Base-by-base conservation (phyloP, 2,797 vertebrate species). In the Dendrocincla tyrannina region DNA sequence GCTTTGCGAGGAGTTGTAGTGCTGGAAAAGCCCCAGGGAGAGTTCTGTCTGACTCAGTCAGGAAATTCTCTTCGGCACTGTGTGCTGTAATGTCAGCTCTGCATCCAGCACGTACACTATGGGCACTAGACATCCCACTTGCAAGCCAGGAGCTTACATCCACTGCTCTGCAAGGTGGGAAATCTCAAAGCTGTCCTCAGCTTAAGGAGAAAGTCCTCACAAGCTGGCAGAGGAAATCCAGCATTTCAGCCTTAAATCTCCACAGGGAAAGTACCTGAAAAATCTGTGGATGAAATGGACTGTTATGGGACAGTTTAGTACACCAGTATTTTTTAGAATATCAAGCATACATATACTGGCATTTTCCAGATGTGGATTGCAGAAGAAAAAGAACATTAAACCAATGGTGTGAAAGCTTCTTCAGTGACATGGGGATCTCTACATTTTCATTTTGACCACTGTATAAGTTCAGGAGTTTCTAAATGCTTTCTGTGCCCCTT, bases 21-120 rank as follows among this genome's bases (percentile, higher is more conserved):
- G 0, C 50, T 63, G 75, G 63, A 92, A 95, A 92, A 95, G 47
- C 55, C 91, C 89, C 27, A 0, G 69, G 93, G 88, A 83, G 76
- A 90, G 50, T 69, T 94, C 55, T 84, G 85, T 7, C 53, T 96
- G 92, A 91, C 73, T 93, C 89, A 94, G 35, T 16, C 75, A 83
- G 95, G 95, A 94, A 96, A 93, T 66, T 79, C 59, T 79, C 53
- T 37, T 63, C 42, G 58, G 66, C 62, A n/a, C 42, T 0, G 8
- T 33, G 59, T 44, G 67, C 55, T 88, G n/a, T 27, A 17, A 1
- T 20, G 47, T 47, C 23, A 74, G 37, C 16, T 88, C 77, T 85
- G 55, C 56, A 81, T 39, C 41, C 68, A 66, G 35, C 17, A 18
- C 0, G 1, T 50, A 76, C n/a, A 2, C 62, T 10, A 1, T 15